Percentiles rank a stretch among this genome's conserved stretches.
Evolutionary conservation across 2,113 vertebrate genomes (phyloP).

Genomic region (Oostethus manadensis): DNA sequence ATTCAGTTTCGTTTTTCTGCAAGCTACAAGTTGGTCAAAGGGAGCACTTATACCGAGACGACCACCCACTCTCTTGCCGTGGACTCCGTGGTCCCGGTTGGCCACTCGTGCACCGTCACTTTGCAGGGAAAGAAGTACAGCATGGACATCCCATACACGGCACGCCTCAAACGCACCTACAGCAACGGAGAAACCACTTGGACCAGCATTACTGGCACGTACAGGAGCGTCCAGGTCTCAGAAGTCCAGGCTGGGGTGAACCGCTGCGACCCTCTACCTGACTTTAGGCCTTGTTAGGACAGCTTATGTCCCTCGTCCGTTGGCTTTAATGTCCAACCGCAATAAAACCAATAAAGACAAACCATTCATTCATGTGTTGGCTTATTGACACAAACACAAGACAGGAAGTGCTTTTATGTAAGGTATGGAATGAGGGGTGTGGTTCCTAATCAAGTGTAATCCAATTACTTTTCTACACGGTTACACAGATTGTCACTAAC

Average conservation of each 20-base stretch:
- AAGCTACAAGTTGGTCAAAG: background rate
- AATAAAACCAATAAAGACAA: background rate
- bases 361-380: no score
- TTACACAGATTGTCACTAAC: no score
- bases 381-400: no score
- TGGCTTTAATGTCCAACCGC: no score
- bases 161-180: background rate
- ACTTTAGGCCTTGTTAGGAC: slow-evolving; percentile 54
- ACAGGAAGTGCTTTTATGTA: no score
- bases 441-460: no score
- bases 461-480: no score
- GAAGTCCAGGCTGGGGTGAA: slow-evolving; percentile 67
- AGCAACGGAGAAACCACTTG: slow-evolving; percentile 60
- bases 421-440: no score
- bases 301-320: no score
- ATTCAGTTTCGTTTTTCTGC: background rate
- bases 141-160: background rate
- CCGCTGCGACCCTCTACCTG: slow-evolving; percentile 58
- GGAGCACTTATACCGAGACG: background rate
- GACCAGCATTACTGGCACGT: slow-evolving; percentile 61
- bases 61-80: background rate
- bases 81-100: background rate
- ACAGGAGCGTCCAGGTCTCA: slow-evolving; percentile 63
- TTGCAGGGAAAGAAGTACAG: background rate
- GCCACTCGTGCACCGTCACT: slow-evolving; percentile 1